Base-by-base conservation (phyloP, 2,797 vertebrate species). In the Chromobotia macracanthus region DNA sequence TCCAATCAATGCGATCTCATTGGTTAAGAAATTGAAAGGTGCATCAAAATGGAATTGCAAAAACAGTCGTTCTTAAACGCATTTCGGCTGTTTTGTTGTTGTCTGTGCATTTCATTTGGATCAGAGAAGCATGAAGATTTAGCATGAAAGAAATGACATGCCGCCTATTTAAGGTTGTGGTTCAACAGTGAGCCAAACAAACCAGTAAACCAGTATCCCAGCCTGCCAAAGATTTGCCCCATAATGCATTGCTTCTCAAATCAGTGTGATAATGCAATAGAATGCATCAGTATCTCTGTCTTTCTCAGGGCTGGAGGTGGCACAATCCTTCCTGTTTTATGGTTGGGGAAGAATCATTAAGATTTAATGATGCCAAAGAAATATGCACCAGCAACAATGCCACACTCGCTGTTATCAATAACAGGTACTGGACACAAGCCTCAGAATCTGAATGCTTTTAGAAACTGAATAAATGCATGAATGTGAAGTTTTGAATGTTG, bases 311-410 rank as follows among this genome's bases (percentile, higher is more conserved):
- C 77, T 99, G 97, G 97, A 97, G 95, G 67, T 98, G 96, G 96
- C 97, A 99, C 89, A 97, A 94, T 88, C 95, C 97, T 11, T 94
- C 96, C 19, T 99, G 97, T 91, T 99, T 96, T 88, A 96, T 94
- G 94, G 92, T 98, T 56, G 95, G 95, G 0, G 96, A 98, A 83
- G 95, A 97, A 83, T 90, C 90, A 0, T 84, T 94, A 63, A 87
- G 91, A 46, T 98, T 97, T 72, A 90, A 91, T 0, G 94, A 95
- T 0, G 97, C 97, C 73, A 94, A 90, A 84, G 95, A 92, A 85
- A 90, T 87, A 0, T 99, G 97, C 53, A 92, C 92, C 0, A 91
- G 91, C 66, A 90, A 94, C 0, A 86, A 91, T 60, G 93, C 97
- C 11, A 90, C 94, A 0, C 93, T 99, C 28, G 92, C 96, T 72